Evolutionary conservation across 2,888 invertebrate genomes (phyloP).

Genomic region (Pogonocherus hispidulus): DNA sequence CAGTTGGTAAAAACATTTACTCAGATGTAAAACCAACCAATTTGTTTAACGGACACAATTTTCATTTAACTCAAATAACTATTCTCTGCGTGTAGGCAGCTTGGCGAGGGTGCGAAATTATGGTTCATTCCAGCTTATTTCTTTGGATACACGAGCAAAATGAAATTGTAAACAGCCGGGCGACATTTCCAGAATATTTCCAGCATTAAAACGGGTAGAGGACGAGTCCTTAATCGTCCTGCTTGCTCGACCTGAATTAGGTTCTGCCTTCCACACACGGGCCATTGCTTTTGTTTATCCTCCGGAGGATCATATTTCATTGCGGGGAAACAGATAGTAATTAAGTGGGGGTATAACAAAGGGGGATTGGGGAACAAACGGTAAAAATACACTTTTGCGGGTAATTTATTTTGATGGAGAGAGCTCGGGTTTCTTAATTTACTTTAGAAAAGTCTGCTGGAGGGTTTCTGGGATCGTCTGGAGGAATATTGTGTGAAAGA

Average conservation of each 20-base stretch:
- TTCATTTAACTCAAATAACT: no score
- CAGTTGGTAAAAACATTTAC: no score
- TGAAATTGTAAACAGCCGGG: not conserved
- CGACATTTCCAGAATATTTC: not conserved
- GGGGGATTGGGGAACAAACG: not conserved
- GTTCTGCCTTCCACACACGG: constrained; percentile 9
- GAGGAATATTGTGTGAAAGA: no score
- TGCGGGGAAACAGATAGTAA: not conserved
- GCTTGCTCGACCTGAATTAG: constrained; percentile 4
- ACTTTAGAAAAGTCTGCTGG: not conserved
- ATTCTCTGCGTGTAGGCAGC: no score
- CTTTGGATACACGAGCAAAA: not conserved
- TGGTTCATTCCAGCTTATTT: no score
- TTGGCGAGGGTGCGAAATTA: no score
- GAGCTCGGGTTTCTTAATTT: not conserved
- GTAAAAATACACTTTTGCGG: not conserved
- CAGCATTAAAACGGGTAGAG: not conserved
- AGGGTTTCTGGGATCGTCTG: not conserved
- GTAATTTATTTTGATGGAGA: constrained; percentile 1
- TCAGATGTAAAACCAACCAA: no score
- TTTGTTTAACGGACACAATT: no score
- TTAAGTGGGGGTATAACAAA: not conserved
- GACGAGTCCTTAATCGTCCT: not conserved
- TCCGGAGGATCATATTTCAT: not conserved
- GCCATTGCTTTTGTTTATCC: constrained; percentile 15